Conservation (phyloP, 2,888 invertebrate genomes). For the Chymomyza caudatula region DNA sequence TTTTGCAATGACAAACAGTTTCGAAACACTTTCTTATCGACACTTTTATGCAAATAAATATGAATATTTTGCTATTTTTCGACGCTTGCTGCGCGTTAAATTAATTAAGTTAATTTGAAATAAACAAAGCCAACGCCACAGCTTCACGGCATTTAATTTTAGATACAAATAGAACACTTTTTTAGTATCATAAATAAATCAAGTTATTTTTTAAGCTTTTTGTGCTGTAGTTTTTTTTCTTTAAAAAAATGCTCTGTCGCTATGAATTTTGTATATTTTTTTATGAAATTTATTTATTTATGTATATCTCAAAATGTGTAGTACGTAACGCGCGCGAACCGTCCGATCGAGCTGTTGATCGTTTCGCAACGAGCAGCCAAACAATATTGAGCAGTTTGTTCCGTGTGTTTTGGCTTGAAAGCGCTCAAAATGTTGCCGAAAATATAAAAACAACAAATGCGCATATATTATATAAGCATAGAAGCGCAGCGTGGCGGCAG, state of each 20-base stretch:
- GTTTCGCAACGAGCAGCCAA: conserved; percentile 64
- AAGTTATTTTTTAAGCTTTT: conserved; percentile 8
- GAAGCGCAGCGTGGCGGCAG: conserved; percentile 4
- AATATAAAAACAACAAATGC: conserved; percentile 25
- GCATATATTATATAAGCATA: conserved; percentile 18
- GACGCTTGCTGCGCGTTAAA: conserved; percentile 31
- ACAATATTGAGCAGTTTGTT: conserved; percentile 59
- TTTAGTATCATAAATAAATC: neutral
- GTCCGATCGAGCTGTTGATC: conserved; percentile 43
- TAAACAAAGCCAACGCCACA: conserved; percentile 11
- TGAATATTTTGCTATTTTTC: conserved; percentile 22
- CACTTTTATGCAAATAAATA: conserved; percentile 27
- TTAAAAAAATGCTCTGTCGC: neutral
- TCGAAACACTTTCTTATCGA: neutral
- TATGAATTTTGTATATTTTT: conserved; percentile 12
- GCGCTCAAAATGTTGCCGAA: conserved; percentile 43
- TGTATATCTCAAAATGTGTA: neutral
- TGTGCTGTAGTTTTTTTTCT: neutral
- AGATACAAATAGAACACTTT: neutral
- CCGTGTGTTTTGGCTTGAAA: conserved; percentile 33
- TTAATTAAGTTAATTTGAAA: conserved; percentile 18
- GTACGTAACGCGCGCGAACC: conserved; percentile 34
- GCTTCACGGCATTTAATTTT: neutral
- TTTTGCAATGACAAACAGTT: conserved; percentile 5
- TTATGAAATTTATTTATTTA: conserved; percentile 3